Percentiles rank a stretch among this genome's conserved stretches.
Conservation (phyloP, 2,888 invertebrate species). For the Vesta saturnalis region DNA sequence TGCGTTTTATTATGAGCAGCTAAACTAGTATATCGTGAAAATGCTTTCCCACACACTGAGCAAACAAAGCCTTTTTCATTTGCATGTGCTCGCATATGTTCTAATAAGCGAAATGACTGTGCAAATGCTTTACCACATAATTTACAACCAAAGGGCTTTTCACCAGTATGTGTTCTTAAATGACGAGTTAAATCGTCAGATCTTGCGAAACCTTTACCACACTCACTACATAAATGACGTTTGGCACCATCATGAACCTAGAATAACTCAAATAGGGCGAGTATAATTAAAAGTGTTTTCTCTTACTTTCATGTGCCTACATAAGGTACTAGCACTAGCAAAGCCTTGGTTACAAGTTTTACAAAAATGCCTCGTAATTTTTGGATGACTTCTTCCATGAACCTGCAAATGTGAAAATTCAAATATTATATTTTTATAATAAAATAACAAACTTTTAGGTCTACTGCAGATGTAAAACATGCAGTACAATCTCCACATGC, state of each 20-base stretch:
- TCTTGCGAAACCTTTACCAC: slow-evolving; percentile 59
- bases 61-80: slow-evolving; percentile 59
- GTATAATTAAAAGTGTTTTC: neutral
- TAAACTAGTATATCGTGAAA: slow-evolving; percentile 58
- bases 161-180: slow-evolving; percentile 60
- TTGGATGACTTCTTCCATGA: slow-evolving; percentile 53
- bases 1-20: slow-evolving; percentile 60
- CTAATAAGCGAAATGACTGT: slow-evolving; percentile 57
- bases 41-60: slow-evolving; percentile 60
- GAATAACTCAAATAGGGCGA: neutral
- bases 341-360: slow-evolving; percentile 60
- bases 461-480: slow-evolving; percentile 56
- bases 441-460: slow-evolving; percentile 55
- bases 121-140: slow-evolving; percentile 59
- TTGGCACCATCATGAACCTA: slow-evolving; percentile 58
- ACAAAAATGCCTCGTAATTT: slow-evolving; percentile 52
- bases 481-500: slow-evolving; percentile 59
- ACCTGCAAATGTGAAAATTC: slow-evolving; percentile 35
- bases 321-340: slow-evolving; percentile 61
- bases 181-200: slow-evolving; percentile 60
- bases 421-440: neutral
- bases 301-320: slow-evolving; percentile 58
- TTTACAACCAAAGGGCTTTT: slow-evolving; percentile 60
- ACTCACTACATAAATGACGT: slow-evolving; percentile 59
- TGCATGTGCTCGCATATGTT: slow-evolving; percentile 60